Conservation (phyloP, 1,140 invertebrate genomes). For the Hypsibius dujardini region DNA sequence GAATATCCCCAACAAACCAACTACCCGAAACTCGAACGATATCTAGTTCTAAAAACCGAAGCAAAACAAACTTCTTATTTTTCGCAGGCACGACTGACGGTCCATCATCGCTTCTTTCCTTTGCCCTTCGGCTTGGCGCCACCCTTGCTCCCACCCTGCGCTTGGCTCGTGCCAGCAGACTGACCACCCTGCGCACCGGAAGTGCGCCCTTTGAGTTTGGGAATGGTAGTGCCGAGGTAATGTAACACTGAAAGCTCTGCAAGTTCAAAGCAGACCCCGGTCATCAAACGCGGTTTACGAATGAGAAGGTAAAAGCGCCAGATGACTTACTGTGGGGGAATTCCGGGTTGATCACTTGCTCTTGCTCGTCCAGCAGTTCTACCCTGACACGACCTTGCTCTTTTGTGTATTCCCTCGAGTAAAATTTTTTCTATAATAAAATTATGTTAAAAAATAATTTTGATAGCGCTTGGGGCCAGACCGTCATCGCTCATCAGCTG, state of each 20-base stretch:
- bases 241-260: slow-evolving; percentile 54
- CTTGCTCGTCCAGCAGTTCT: slow-evolving; percentile 80
- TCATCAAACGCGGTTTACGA: slow-evolving; percentile 21
- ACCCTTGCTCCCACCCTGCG: slow-evolving; percentile 30
- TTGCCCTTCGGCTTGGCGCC: slow-evolving; percentile 29
- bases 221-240: slow-evolving; percentile 64
- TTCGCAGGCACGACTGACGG: background rate
- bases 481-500: too few relatives aligned
- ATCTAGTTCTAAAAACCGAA: too few relatives aligned
- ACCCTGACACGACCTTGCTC: slow-evolving; percentile 74
- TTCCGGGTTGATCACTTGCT: slow-evolving; percentile 49
- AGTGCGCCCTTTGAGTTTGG: slow-evolving; percentile 66
- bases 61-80: too few relatives aligned
- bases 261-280: slow-evolving; percentile 17
- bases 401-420: slow-evolving; percentile 77
- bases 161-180: slow-evolving; percentile 28
- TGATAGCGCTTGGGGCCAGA: too few relatives aligned
- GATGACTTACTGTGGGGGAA: slow-evolving; percentile 46
- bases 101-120: slow-evolving; percentile 23
- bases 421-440: slow-evolving; percentile 55
- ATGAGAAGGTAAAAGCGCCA: slow-evolving; percentile 16
- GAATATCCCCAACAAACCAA: too few relatives aligned
- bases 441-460: too few relatives aligned
- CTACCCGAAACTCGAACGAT: too few relatives aligned
- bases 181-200: background rate